Conservation (phyloP, 2,888 invertebrate genomes). For the Bellardia pandia region DNA sequence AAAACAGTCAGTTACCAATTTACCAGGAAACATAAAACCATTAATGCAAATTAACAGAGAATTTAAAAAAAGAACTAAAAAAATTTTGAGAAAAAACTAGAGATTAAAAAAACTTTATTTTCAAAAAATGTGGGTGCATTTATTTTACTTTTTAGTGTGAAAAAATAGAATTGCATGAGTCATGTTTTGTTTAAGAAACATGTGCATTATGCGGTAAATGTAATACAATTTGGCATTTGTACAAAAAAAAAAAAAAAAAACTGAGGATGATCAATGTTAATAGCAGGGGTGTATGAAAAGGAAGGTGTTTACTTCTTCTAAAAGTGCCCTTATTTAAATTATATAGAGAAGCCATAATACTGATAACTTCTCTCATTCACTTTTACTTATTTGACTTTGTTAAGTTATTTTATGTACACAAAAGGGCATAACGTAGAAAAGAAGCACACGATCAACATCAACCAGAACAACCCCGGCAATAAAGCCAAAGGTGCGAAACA, state of each 20-base stretch:
- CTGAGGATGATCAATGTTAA: background rate
- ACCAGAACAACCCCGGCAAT: no score
- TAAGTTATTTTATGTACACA: no score
- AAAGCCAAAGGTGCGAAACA: no score
- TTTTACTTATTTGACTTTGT: no score
- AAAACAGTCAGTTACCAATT: constrained; percentile 53
- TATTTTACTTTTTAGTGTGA: background rate
- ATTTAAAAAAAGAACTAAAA: background rate
- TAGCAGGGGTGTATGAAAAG: background rate
- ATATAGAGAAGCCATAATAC: no score
- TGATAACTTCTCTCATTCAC: no score
- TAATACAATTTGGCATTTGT: constrained; percentile 31
- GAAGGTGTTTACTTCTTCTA: no score
- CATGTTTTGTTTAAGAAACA: constrained; percentile 5
- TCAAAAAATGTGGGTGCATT: constrained; percentile 22
- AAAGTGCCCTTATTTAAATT: no score
- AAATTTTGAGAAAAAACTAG: background rate
- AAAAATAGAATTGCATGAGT: constrained; percentile 13
- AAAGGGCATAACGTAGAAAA: no score
- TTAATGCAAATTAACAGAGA: constrained; percentile 20
- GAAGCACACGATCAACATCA: no score
- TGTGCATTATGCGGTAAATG: constrained; percentile 15
- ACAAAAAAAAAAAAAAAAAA: constrained; percentile 1
- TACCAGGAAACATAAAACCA: constrained; percentile 34
- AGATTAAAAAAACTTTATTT: background rate